Percentiles rank a stretch among this genome's conserved stretches.
These are phyloP conservation scores for Apodemia hepburni DNA, from an alignment of 2,888 invertebrate genomes.

Conservation along the genomic window DNA sequence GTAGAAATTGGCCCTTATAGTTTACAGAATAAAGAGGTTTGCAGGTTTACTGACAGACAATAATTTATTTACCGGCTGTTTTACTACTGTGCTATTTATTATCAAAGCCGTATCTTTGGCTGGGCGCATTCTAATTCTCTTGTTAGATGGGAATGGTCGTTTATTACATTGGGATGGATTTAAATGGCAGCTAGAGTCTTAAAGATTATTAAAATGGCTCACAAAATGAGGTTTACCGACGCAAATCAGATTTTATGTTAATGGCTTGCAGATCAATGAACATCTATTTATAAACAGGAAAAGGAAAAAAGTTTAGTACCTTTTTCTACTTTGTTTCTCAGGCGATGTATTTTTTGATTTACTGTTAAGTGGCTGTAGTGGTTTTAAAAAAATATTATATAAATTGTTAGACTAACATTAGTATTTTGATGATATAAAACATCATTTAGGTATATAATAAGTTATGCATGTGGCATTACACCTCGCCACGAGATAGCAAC, in stretches of 20 bases:
- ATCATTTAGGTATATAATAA: no score
- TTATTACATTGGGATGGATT: conserved; percentile 1
- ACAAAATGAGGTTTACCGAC: neutral
- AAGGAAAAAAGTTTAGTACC: no score
- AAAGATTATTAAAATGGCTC: conserved; percentile 2
- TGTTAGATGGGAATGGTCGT: conserved; percentile 6
- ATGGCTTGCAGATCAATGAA: neutral
- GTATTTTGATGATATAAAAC: no score
- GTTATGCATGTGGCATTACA: no score
- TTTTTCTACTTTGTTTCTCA: no score
- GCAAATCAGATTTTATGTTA: neutral
- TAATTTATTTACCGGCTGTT: conserved; percentile 6
- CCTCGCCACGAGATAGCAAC: no score
- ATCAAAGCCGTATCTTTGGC: conserved; percentile 7
- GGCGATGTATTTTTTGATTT: no score
- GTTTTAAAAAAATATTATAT: no score
- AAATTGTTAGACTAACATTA: no score
- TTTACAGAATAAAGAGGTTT: conserved; percentile 5
- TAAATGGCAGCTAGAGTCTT: neutral
- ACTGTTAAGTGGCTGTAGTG: no score
- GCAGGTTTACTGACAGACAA: neutral
- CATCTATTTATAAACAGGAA: no score
- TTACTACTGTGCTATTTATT: conserved; percentile 10
- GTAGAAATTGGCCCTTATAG: neutral
- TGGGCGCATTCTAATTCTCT: conserved; percentile 12